Evolutionary conservation across 2,797 vertebrate species (phyloP).

Genomic region (Australoheros facetus): DNA sequence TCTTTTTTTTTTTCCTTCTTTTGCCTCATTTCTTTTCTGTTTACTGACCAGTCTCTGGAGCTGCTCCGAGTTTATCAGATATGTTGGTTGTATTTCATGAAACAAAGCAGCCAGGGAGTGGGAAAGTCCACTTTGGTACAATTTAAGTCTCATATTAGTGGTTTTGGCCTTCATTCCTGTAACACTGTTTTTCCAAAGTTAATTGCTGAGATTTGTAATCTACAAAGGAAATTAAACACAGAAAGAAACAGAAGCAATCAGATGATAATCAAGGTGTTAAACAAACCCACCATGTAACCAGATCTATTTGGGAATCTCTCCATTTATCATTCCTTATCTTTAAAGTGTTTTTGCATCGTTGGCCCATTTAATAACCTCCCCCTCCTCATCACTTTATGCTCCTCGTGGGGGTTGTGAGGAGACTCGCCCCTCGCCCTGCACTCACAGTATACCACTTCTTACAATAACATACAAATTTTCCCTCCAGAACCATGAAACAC

Average conservation of each 20-base stretch:
- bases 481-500: slow-evolving; percentile 41
- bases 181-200: neutral
- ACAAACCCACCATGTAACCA: neutral
- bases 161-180: neutral
- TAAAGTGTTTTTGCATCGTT: neutral
- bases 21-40: slow-evolving; percentile 7
- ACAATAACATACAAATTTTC: slow-evolving; percentile 60
- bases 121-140: neutral
- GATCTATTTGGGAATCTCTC: neutral
- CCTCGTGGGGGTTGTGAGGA: slow-evolving; percentile 32
- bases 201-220: neutral
- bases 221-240: slow-evolving; percentile 7
- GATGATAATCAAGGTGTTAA: slow-evolving; percentile 3
- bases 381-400: neutral
- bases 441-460: slow-evolving; percentile 17
- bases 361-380: neutral
- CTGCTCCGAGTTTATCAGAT: neutral
- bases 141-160: neutral
- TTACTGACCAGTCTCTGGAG: neutral
- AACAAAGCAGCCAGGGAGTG: neutral
- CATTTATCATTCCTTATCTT: neutral
- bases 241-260: neutral
- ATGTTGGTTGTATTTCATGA: neutral
- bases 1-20: neutral
- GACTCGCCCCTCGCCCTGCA: slow-evolving; percentile 15